Percentiles rank a stretch among this genome's conserved stretches.
Evolutionary conservation across 2,113 vertebrate genomes (phyloP).

Genomic region (Tragelaphus scriptus): DNA sequence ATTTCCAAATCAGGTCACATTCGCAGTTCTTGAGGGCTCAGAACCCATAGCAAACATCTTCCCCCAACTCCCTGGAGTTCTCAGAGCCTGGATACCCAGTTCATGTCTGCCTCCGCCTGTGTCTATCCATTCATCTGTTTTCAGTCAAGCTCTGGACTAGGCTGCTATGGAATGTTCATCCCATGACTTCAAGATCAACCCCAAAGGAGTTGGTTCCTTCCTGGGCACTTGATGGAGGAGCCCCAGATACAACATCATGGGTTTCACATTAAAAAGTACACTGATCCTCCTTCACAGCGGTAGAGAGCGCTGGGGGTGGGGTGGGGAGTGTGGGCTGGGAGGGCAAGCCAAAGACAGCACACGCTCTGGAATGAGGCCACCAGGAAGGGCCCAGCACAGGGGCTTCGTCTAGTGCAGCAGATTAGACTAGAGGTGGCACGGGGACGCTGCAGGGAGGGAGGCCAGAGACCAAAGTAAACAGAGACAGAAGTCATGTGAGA

Average conservation of each 20-base stretch:
- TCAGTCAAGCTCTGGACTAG: background rate
- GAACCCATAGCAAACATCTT: background rate
- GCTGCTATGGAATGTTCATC: background rate
- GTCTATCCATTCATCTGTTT: background rate
- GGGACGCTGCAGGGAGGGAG: background rate
- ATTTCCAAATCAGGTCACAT: background rate
- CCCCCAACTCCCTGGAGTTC: background rate
- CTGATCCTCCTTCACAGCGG: background rate
- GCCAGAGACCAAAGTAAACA: conserved; percentile 10
- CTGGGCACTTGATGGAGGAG: background rate
- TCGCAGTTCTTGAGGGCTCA: background rate
- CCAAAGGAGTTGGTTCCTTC: background rate
- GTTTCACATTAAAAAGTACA: background rate
- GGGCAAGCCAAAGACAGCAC: background rate
- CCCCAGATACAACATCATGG: background rate
- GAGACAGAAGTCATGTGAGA: background rate
- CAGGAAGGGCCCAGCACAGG: background rate
- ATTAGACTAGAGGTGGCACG: background rate
- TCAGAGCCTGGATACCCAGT: background rate
- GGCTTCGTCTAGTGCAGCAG: background rate
- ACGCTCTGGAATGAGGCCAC: background rate
- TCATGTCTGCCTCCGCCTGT: background rate
- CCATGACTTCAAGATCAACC: background rate
- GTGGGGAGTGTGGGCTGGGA: accelerated
- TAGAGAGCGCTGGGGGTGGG: background rate